Evolutionary conservation across 2,113 vertebrate genomes (phyloP), one percentile per base, ranked within the genome.

Genomic region (Leptobrachium ailaonicum): DNA sequence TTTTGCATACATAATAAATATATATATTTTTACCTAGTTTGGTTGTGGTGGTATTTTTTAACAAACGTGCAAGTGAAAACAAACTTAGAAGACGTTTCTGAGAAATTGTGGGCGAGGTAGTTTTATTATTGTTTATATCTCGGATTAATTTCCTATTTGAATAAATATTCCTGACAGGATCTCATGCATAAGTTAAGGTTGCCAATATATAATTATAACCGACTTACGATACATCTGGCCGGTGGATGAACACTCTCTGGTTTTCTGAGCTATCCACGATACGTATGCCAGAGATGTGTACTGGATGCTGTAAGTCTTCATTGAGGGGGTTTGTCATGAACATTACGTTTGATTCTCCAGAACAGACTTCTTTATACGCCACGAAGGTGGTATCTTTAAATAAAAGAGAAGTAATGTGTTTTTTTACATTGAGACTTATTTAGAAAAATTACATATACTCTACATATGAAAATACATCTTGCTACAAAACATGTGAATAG

Each of bases 271-370:
- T 93, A 84, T 94, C 85, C 0, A 87, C 11, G 45, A 87, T 75
- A 4, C 43, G 83, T 44, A 95, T 79, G 3, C 83, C 81, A 66
- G 90, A 88, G 43, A 95, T 91, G 1, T 91, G 85, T 20, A 96
- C 83, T 0, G 94, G 95, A 77, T 96, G 95, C 82, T 96, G 95
- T 87, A 96, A 87, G 78, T 96, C 95, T 67, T 96, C 95, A 80
- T 92, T 95, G 44, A 66, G n/a, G 1, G 94, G 92, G 83, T 92
- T 94, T 71, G 93, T 95, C 41, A 96, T 89, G 83, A 96, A 96
- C 89, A 95, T 90, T 43, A 91, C 80, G 83, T 92, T 91, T 2
- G 64, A 84, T 86, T 96, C 82, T 4, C 83, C 76, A 6, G 91
- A 91, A 78, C 95, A 96, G 69, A 92, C 88, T 20, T 79, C 83